These are phyloP conservation scores for Clinocottus analis DNA, from an alignment of 2,113 vertebrate species.

Conservation along the genomic window DNA sequence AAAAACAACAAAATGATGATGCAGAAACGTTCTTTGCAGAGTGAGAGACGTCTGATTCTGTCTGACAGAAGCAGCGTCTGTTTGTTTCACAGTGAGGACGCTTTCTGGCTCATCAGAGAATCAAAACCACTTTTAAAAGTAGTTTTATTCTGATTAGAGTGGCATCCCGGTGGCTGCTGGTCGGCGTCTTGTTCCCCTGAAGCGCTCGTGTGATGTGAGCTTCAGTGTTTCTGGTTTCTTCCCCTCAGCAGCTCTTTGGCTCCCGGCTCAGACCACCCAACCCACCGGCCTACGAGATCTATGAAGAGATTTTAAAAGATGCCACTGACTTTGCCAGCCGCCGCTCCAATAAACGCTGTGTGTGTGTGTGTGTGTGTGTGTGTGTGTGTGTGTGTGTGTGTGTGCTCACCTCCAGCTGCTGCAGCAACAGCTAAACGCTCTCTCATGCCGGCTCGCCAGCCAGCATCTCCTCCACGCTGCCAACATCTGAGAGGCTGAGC, in stretches of 20 bases:
- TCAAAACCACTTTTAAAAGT: not conserved
- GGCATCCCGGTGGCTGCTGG: not conserved
- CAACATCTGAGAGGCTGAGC: slow-evolving; percentile 53
- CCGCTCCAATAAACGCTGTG: slow-evolving; percentile 40
- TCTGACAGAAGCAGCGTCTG: not conserved
- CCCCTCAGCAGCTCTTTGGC: slow-evolving; percentile 25
- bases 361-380: too few species aligned
- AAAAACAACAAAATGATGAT: not conserved
- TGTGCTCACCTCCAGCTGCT: slow-evolving; percentile 58
- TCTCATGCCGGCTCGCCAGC: slow-evolving; percentile 37
- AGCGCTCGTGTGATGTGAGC: not conserved
- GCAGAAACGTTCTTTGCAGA: not conserved
- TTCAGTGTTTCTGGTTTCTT: slow-evolving; percentile 8
- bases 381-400: slow-evolving; percentile 1
- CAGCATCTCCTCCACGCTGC: slow-evolving; percentile 56
- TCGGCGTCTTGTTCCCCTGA: not conserved
- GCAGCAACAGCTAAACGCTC: slow-evolving; percentile 50
- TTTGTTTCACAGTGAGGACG: not conserved
- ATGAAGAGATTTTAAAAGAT: slow-evolving; percentile 37
- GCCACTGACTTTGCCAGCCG: slow-evolving; percentile 40
- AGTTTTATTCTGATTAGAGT: not conserved
- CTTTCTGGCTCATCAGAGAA: too few species aligned
- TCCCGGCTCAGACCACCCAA: slow-evolving; percentile 48
- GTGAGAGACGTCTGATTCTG: not conserved
- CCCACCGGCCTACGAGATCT: slow-evolving; percentile 26